Base-by-base conservation (phyloP, 23 tunicate genomes). In the Ascidia mentula region DNA sequence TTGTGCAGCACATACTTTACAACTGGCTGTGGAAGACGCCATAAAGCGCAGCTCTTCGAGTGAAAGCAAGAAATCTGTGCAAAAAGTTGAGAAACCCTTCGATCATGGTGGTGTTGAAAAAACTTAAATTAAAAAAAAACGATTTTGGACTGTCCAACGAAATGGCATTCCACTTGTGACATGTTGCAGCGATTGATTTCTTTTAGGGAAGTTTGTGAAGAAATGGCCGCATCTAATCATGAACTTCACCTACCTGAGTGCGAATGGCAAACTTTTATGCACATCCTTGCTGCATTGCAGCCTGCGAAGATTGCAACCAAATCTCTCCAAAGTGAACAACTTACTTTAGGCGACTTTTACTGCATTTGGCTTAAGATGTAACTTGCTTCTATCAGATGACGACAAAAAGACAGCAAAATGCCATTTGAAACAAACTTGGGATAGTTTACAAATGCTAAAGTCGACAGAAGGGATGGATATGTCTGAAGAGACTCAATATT, bases 1-100 rank as follows among this genome's bases (percentile, higher is more conserved):
- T 8, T 77, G 80, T 77, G 80, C 80, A 26, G 80, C 80, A 4
- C 80, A 77, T 33, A 77, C 80, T 5, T 77, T 77, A 42, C 69
- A 77, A 69, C 46, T 77, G 20, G 80, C 80, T 20, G 80, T 77
- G 20, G 80, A 42, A 5, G 80, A 77, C 46, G 80, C 80, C 30
- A 24, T 77, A 53, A 53, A 53, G 65, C 65, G 24, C 4, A 28
- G 65, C 2, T 26, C 28, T 53, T 28, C 22, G 22, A 53, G 24
- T 28, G 24, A 53, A 53, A 28, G 65, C 65, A 20, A 26, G 65
- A 28, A 28, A 53, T 26, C 13, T 53, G 13, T 53, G 65, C 65
- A 53, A 53, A 28, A 53, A 53, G 24, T 28, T 53, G 24, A 53
- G 65, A 53, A 53, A 53, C 24, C 65, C 65, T 53, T 53, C 65